Evolutionary conservation across 2,888 invertebrate genomes (phyloP), one percentile per base, ranked within the genome.

Genomic region (Aphidoletes aphidimyza): DNA sequence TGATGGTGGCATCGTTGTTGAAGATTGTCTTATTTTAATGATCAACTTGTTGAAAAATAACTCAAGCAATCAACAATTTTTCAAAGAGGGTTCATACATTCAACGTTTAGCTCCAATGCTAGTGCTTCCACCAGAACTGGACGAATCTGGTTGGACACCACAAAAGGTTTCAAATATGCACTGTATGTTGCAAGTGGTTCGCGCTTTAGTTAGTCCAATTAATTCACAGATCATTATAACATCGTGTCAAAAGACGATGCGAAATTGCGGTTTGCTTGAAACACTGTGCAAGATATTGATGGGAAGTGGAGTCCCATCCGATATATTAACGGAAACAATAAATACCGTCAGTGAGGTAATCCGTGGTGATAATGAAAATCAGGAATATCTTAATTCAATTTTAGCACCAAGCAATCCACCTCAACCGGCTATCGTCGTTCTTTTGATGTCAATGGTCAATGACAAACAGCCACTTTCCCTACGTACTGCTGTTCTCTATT

Each of bases 391-490:
- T 87, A 95, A 96, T 0, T 93, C 94, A 84, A 96, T 98, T 1
- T 93, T 95, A 92, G 98, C 98, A 22, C 98, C 98, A 0, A 96
- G 97, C 0, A 95, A 93, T 87, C 98, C 98, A 6, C 98, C 98
- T 1, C 93, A 98, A 85, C 97, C 98, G 0, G 97, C 97, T 0
- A 94, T 99, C 84, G 96, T 99, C 0, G 96, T 99, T 78, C 91
- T 99, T 9, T 91, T 99, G 11, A 97, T 98, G 96, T 98, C 98
- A 0, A 98, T 99, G 98, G 97, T 98, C 8, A 98, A 98, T 89
- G 99, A 99, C 89, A 98, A 98, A 88, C 99, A 99, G 89, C 96
- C 98, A 0, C 95, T 99, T 88, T 91, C 92, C 0, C 89, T 96
- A 88, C 94, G 99, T 86, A 97, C 97, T 89, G 96, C 99, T 0